Evolutionary conservation across 37 sponge, comb jelly and placozoan genomes (phyloP).

Genomic region (Spongilla lacustris): DNA sequence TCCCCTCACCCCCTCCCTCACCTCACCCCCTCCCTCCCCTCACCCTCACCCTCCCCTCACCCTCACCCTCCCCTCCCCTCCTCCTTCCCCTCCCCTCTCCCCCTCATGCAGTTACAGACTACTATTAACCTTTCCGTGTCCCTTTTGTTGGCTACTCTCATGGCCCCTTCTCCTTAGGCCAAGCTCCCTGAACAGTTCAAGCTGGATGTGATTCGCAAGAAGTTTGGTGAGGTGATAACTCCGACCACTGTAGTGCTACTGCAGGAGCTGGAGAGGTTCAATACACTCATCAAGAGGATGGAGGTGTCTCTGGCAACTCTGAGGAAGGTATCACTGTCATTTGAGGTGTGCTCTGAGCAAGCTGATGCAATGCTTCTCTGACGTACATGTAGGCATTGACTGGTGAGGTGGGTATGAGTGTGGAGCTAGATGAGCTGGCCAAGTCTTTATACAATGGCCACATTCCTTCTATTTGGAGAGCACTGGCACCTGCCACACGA

Average conservation of each 20-base stretch:
- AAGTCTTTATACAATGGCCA: constrained; percentile 94
- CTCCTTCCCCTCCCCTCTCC: no score
- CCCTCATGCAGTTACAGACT: no score
- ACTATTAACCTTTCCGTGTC: no score
- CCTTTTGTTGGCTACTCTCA: no score
- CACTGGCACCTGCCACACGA: constrained; percentile 96
- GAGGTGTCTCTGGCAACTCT: constrained; percentile 80
- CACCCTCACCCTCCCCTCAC: no score
- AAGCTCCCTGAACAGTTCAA: constrained; percentile 90
- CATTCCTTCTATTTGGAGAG: constrained; percentile 92
- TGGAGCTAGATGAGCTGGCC: constrained; percentile 96
- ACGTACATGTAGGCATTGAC: constrained; percentile 80
- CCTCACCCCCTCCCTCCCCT: no score
- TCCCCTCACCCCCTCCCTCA: no score
- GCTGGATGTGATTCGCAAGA: constrained; percentile 87
- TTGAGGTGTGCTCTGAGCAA: no score
- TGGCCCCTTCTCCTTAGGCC: no score
- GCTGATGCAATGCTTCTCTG: no score
- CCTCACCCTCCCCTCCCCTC: no score
- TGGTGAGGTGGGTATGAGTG: constrained; percentile 99
- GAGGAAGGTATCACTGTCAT: constrained; percentile 63
- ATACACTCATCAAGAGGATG: constrained; percentile 94
- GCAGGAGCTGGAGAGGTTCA: constrained; percentile 97
- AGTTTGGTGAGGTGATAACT: constrained; percentile 80
- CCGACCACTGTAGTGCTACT: constrained; percentile 95